A percentile compares a stretch with the other conserved stretches of the same genome.
Evolutionary conservation across 2,797 vertebrate species (phyloP).

Genomic region (Sebastiscus albofasciatus): DNA sequence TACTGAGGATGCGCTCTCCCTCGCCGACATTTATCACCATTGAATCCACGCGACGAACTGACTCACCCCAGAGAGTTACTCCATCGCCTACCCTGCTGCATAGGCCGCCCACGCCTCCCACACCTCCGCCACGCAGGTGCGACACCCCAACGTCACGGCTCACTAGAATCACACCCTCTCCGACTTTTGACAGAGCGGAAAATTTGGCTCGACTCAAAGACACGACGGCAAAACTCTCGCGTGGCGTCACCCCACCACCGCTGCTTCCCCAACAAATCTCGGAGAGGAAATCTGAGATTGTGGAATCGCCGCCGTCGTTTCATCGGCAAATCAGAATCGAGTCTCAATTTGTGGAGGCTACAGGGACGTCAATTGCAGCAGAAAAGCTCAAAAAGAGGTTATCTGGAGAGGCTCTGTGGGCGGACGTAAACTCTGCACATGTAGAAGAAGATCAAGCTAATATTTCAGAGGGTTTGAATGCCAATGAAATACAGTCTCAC

Average conservation of each 20-base stretch:
- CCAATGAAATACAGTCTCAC: slow-evolving; percentile 27
- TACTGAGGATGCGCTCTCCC: slow-evolving; percentile 83
- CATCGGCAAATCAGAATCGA: slow-evolving; percentile 89
- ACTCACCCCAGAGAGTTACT: slow-evolving; percentile 81
- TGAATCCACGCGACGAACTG: slow-evolving; percentile 85
- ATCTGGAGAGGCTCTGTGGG: slow-evolving; percentile 25
- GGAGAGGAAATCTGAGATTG: slow-evolving; percentile 88
- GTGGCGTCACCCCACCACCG: slow-evolving; percentile 78
- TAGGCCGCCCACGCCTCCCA: slow-evolving; percentile 78
- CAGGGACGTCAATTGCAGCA: slow-evolving; percentile 1
- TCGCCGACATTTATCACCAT: slow-evolving; percentile 93
- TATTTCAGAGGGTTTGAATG: slow-evolving; percentile 26
- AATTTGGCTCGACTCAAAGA: slow-evolving; percentile 89
- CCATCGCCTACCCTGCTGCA: slow-evolving; percentile 77
- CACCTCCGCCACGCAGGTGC: slow-evolving; percentile 78
- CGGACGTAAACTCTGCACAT: slow-evolving; percentile 7
- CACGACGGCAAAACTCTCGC: slow-evolving; percentile 87
- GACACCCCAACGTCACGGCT: slow-evolving; percentile 79
- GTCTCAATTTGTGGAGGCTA: slow-evolving; percentile 51
- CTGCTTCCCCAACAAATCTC: slow-evolving; percentile 70
- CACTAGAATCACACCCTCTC: slow-evolving; percentile 81
- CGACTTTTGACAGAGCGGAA: slow-evolving; percentile 85
- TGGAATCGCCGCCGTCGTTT: slow-evolving; percentile 87
- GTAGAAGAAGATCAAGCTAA: slow-evolving; percentile 14
- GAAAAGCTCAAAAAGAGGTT: slow-evolving; percentile 19